phyloP scores from a whole-genome alignment of 2,113 vertebrate genomes.

The Osmerus mordax region DNA sequence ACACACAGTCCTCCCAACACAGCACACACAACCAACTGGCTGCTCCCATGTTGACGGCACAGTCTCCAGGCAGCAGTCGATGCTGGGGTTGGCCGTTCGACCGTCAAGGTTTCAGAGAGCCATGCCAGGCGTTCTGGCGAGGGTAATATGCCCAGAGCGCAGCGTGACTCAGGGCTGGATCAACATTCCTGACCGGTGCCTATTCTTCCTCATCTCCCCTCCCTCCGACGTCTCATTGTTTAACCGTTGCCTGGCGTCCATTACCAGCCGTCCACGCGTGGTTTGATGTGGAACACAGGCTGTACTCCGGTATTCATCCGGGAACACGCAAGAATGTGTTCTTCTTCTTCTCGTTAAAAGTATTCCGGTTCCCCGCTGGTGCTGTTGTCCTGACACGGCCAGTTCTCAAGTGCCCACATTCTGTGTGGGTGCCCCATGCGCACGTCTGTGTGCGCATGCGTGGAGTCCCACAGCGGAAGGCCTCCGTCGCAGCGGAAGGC shows the following conservation, averaged over 20 bases:
- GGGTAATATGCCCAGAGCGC: slow-evolving; percentile 51
- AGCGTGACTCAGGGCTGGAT: slow-evolving; percentile 42
- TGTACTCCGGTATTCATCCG: slow-evolving; percentile 61
- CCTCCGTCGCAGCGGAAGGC: slow-evolving; percentile 43
- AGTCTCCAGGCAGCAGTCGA: neutral
- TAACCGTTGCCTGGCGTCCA: slow-evolving; percentile 71
- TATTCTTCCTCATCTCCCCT: slow-evolving; percentile 69
- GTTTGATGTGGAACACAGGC: slow-evolving; percentile 76
- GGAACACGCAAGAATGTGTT: slow-evolving; percentile 56
- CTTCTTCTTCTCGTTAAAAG: slow-evolving; percentile 33
- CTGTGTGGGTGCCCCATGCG: slow-evolving; percentile 32
- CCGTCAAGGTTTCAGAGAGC: slow-evolving; percentile 10
- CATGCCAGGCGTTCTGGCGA: slow-evolving; percentile 40
- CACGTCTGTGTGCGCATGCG: no score
- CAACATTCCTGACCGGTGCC: slow-evolving; percentile 67
- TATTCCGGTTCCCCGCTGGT: slow-evolving; percentile 28
- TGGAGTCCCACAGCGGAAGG: neutral
- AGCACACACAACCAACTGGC: slow-evolving; percentile 32
- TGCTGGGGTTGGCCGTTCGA: slow-evolving; percentile 41
- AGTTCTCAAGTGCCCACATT: slow-evolving; percentile 51
- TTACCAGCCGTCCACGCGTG: slow-evolving; percentile 47
- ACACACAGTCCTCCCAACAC: slow-evolving; percentile 30
- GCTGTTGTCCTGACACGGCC: slow-evolving; percentile 29
- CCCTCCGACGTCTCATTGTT: slow-evolving; percentile 64
- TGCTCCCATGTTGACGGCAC: slow-evolving; percentile 13